Conservation (phyloP, 35 echinoderm and acorn worm genomes). For the Acanthaster planci region DNA sequence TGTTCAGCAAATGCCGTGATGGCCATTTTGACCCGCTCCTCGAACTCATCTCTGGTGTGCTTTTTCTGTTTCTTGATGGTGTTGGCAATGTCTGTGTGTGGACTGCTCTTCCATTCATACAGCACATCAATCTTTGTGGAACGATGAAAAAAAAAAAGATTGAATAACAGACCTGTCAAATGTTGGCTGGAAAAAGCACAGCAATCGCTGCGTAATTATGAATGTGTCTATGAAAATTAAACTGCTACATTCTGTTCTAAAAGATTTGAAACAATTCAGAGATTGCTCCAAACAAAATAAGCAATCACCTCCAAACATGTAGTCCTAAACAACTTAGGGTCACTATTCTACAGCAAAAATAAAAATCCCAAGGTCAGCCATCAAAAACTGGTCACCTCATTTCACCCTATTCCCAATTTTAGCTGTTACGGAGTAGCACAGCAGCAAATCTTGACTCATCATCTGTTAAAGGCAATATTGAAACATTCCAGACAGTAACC, state of each 20-base stretch:
- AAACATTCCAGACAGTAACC: too few species aligned
- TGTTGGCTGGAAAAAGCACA: background rate
- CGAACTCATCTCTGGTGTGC: constrained; percentile 90
- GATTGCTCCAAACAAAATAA: too few species aligned
- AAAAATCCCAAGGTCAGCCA: too few species aligned
- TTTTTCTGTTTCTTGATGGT: constrained; percentile 95
- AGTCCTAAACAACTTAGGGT: too few species aligned
- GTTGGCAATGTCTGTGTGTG: constrained; percentile 76
- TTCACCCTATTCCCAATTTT: too few species aligned
- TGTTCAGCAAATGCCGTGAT: constrained; percentile 99
- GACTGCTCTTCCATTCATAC: constrained; percentile 93
- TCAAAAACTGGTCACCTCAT: too few species aligned
- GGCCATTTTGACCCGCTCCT: constrained; percentile 65
- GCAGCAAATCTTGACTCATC: too few species aligned
- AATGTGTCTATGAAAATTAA: background rate
- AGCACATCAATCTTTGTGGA: constrained; percentile 84
- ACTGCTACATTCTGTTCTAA: background rate
- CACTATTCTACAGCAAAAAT: too few species aligned
- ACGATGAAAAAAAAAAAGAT: background rate
- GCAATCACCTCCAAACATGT: too few species aligned
- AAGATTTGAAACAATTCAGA: too few species aligned
- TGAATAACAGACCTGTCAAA: background rate
- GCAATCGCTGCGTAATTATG: background rate
- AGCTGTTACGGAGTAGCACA: too few species aligned
- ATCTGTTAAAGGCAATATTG: too few species aligned